Evolutionary conservation across 2,888 invertebrate species (phyloP), one percentile per base, ranked within the genome.

Genomic region (Acanthacorydalis orientalis): DNA sequence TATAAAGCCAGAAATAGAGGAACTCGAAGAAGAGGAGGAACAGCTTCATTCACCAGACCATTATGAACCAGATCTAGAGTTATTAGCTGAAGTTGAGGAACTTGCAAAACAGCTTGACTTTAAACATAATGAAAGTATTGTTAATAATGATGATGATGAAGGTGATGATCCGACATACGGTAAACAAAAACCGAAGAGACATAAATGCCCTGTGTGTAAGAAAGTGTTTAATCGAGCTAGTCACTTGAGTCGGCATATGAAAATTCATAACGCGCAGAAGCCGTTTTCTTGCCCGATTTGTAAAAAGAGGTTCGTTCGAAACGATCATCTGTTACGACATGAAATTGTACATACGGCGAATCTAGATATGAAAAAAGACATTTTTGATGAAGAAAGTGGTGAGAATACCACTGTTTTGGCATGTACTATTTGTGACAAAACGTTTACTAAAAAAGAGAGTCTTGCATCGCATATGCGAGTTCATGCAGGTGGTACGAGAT

Each of bases 341-440:
- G 57, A 61, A 52, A 56, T 60, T 40, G 57, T 58, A 2, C 65
- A 65, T 51, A 57, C 59, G 10, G 43, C 48, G 12, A 47, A 50
- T 12, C 46, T 51, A 44, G 49, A 52, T 11, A 48, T 47, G 46
- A 44, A 48, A 7, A 47, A 51, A 49, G 54, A 48, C 53, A 56
- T 51, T 1, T 44, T 43, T 32, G 51, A 51, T 46, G 53, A 56
- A 35, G 52, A 50, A 7, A 51, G 48, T n/a, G 53, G 53, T 44
- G 45, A 42, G 34, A 44, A 43, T 41, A 49, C 46, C n/a, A 34
- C 44, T 31, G 43, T 51, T 41, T 64, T 62, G 48, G 63, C 64
- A 54, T 78, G 78, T 57, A 54, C 65, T 1, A 61, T 72, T 41
- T 78, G 78, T 58, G 60, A 65, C n/a, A 64, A 68, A 53, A 63